These are phyloP conservation scores for Endotricha flammealis DNA, from an alignment of 2,888 invertebrate species.

Conservation along the genomic window DNA sequence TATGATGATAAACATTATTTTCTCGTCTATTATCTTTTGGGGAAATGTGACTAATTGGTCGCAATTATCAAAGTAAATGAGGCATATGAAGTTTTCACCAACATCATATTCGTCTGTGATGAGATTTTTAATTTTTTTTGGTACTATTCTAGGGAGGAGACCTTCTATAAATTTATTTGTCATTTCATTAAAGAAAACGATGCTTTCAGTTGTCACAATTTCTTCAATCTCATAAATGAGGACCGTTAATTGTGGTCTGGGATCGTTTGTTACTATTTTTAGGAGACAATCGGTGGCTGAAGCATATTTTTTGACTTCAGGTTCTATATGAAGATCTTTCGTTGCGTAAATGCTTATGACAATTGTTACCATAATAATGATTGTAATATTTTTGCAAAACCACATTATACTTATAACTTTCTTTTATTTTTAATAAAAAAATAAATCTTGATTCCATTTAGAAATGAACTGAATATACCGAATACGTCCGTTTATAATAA, in stretches of 20 bases:
- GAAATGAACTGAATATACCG: too few species aligned
- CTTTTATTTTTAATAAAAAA: too few species aligned
- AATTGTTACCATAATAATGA: background rate
- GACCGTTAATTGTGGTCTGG: background rate
- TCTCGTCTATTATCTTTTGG: slow-evolving; percentile 18
- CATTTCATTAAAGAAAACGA: background rate
- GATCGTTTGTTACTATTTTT: background rate
- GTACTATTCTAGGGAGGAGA: slow-evolving; percentile 1
- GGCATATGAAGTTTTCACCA: background rate
- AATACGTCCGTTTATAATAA: too few species aligned
- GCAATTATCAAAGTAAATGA: slow-evolving; percentile 29
- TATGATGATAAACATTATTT: slow-evolving; percentile 34
- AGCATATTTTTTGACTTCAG: background rate
- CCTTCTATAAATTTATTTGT: background rate
- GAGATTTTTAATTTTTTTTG: background rate
- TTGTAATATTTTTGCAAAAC: too few species aligned
- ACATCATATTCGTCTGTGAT: background rate
- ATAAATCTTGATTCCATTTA: too few species aligned
- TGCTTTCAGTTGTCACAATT: background rate
- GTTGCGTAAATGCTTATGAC: background rate
- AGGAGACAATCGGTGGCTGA: slow-evolving; percentile 2
- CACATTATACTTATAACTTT: too few species aligned
- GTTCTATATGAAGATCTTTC: background rate
- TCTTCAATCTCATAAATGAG: background rate
- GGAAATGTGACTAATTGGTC: slow-evolving; percentile 20